Conservation (phyloP, 1,140 invertebrate species). For the Cydia splendana region DNA sequence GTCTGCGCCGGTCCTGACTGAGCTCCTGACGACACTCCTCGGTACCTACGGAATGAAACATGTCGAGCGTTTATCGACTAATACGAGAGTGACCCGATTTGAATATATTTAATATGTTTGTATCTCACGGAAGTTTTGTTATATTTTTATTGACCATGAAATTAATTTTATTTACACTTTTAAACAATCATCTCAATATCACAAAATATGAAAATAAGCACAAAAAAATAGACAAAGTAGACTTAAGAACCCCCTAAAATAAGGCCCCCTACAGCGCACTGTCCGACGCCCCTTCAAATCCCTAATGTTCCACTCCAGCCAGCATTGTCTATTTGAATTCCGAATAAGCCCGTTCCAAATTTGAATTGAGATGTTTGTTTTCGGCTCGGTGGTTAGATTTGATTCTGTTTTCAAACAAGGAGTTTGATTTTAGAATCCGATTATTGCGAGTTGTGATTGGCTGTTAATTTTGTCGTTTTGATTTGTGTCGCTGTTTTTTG, state of each 20-base stretch:
- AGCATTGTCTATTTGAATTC: constrained; percentile 73
- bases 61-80: no score
- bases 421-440: constrained; percentile 47
- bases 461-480: constrained; percentile 9
- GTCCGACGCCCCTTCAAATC: constrained; percentile 46
- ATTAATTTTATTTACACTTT: no score
- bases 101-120: no score
- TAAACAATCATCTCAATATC: no score
- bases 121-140: no score
- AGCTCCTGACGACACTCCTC: no score
- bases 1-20: no score
- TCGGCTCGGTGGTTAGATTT: constrained; percentile 69
- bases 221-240: not conserved
- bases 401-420: constrained; percentile 53
- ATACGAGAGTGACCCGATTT: no score
- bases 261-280: constrained; percentile 34
- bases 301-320: constrained; percentile 61
- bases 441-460: constrained; percentile 20
- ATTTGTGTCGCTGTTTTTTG: no score
- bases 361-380: constrained; percentile 75
- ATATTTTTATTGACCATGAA: no score
- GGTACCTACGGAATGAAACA: no score
- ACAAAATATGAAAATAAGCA: no score
- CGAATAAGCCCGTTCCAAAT: constrained; percentile 71
- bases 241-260: not conserved